Evolutionary conservation across 2,113 vertebrate genomes (phyloP).

Genomic region (Astatoreochromis straeleni): DNA sequence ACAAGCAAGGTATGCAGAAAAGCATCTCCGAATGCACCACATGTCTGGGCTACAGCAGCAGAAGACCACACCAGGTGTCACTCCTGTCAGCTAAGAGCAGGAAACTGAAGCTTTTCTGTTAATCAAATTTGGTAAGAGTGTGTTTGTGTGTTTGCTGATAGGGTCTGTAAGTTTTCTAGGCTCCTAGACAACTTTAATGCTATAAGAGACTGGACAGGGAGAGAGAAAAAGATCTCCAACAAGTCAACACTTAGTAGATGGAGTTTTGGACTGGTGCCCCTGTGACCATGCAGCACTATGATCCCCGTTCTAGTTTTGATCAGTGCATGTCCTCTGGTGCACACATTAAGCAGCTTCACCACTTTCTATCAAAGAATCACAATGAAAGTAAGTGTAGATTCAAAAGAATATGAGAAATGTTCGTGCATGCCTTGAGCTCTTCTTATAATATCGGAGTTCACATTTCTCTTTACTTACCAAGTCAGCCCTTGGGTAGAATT

Average conservation of each 20-base stretch:
- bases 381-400: neutral
- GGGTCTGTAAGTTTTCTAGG: fast-evolving
- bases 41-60: neutral
- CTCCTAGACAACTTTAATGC: neutral
- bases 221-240: neutral
- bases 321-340: neutral
- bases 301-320: neutral
- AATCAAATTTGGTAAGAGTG: neutral
- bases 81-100: neutral
- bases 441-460: neutral
- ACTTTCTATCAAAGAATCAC: neutral
- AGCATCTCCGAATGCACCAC: neutral
- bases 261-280: neutral
- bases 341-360: neutral
- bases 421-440: neutral
- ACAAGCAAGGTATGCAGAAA: neutral
- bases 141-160: neutral
- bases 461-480: neutral
- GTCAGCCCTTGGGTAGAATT: neutral
- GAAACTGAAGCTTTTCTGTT: neutral
- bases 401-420: neutral
- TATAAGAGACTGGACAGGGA: neutral
- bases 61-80: neutral
- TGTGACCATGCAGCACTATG: neutral
- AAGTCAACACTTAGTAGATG: neutral